Conservation (phyloP, 2,113 vertebrate genomes). For the Lanius ludovicianus region DNA sequence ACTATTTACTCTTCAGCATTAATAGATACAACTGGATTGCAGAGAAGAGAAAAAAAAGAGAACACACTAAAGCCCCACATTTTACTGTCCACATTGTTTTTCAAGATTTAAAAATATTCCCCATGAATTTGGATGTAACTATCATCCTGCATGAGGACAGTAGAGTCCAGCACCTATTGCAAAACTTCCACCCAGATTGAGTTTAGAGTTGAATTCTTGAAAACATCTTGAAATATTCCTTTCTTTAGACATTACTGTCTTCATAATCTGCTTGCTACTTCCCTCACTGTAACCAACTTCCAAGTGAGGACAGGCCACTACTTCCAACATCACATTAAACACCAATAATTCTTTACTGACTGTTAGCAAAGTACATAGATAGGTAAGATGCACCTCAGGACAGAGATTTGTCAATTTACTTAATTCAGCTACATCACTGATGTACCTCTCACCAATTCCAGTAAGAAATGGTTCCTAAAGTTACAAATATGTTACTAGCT, state of each 20-base stretch:
- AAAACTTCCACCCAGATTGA: background rate
- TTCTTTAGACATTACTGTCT: background rate
- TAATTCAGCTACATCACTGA: background rate
- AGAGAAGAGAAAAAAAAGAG: background rate
- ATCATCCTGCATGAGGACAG: background rate
- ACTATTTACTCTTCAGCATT: background rate
- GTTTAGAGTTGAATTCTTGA: background rate
- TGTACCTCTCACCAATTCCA: background rate
- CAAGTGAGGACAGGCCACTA: background rate
- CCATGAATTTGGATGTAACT: background rate
- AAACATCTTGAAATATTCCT: background rate
- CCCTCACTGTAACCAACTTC: background rate
- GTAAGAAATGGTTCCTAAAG: background rate
- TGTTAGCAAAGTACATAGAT: background rate
- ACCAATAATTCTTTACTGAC: background rate
- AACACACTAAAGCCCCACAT: rapidly evolving
- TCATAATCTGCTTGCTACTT: background rate
- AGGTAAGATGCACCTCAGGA: background rate
- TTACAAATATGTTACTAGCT: background rate
- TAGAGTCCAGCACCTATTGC: background rate
- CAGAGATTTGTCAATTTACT: background rate
- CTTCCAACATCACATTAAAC: background rate
- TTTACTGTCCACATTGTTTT: background rate
- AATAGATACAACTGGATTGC: background rate
- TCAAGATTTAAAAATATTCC: background rate